phyloP scores from a whole-genome alignment of 2,113 vertebrate genomes.

The Scopus umbretta region DNA sequence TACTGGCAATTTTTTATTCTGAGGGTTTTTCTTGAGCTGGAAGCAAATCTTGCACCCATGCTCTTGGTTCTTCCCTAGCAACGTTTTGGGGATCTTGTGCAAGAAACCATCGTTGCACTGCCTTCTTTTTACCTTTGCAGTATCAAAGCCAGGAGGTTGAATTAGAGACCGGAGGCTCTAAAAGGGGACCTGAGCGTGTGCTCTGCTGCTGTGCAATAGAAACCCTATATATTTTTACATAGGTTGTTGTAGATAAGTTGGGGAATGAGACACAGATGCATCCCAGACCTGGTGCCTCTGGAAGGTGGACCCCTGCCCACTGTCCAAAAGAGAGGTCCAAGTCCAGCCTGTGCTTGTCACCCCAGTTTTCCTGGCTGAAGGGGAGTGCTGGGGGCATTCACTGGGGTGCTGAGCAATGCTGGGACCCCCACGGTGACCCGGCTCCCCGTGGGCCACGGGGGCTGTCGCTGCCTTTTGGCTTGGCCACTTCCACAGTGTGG shows the following conservation, averaged over 20 bases:
- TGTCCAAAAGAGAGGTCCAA: fast-evolving
- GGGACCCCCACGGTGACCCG: fast-evolving
- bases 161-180: not conserved
- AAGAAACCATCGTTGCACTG: fast-evolving
- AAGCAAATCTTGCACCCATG: not conserved
- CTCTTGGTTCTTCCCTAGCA: not conserved
- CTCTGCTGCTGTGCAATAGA: not conserved
- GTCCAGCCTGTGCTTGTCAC: not conserved
- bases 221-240: not conserved
- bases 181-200: not conserved
- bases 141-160: not conserved
- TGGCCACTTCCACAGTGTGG: fast-evolving
- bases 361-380: not conserved
- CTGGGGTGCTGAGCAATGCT: not conserved
- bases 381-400: not conserved
- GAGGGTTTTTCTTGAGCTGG: not conserved
- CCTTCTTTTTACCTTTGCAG: not conserved
- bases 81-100: not conserved
- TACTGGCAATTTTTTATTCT: not conserved
- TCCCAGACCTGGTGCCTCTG: not conserved
- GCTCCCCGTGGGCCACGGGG: fast-evolving
- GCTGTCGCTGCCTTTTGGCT: not conserved
- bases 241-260: not conserved
- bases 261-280: not conserved
- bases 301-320: not conserved